Evolutionary conservation across 2,888 invertebrate species (phyloP).

Genomic region (Thereva nobilitata): DNA sequence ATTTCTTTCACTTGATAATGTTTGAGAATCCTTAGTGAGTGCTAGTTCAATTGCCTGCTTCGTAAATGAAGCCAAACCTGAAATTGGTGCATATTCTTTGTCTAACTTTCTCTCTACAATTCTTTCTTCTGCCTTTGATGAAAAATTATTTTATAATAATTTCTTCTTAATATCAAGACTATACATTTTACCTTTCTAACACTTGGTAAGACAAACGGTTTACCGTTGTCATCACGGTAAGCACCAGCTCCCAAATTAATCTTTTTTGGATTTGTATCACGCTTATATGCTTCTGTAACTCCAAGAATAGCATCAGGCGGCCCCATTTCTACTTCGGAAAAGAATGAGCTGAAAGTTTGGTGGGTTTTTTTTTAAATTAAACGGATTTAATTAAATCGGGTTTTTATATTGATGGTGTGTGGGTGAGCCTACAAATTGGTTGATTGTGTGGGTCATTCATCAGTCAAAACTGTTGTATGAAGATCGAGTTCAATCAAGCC

Average conservation of each 20-base stretch:
- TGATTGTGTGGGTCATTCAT: too few relatives aligned
- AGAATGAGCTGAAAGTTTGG: constrained; percentile 71
- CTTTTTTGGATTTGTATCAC: constrained; percentile 87
- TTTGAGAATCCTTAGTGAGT: constrained; percentile 76
- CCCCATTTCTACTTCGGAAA: constrained; percentile 90
- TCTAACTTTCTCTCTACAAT: constrained; percentile 73
- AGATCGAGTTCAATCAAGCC: too few relatives aligned
- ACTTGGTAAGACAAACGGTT: constrained; percentile 91
- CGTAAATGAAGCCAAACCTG: constrained; percentile 83
- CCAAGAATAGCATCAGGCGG: constrained; percentile 98
- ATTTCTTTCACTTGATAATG: constrained; percentile 70
- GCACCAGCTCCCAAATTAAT: constrained; percentile 96
- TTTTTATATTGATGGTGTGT: not conserved
- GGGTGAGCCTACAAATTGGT: too few relatives aligned
- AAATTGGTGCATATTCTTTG: constrained; percentile 94
- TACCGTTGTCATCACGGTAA: constrained; percentile 96
- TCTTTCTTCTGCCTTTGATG: constrained; percentile 76
- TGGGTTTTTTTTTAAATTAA: not conserved
- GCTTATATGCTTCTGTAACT: constrained; percentile 94
- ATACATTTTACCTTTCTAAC: constrained; percentile 68
- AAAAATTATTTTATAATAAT: constrained; percentile 37
- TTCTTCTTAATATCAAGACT: constrained; percentile 35
- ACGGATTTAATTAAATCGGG: not conserved
- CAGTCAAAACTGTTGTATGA: too few relatives aligned
- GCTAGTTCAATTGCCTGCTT: constrained; percentile 84